These are phyloP conservation scores for Ceratina australensis DNA, from an alignment of 1,140 invertebrate species.

Conservation along the genomic window DNA sequence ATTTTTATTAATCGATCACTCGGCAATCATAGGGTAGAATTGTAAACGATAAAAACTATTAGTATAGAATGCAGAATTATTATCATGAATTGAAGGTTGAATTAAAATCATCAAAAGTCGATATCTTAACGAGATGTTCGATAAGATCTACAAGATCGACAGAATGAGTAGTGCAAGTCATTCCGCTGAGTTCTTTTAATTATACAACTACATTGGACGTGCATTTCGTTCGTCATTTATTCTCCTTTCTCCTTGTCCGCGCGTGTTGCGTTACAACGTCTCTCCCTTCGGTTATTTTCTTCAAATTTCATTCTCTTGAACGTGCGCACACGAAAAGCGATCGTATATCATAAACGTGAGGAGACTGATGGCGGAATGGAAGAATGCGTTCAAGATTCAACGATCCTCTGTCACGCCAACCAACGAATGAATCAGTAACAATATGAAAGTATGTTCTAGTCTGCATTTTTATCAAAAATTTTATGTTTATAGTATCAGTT, in stretches of 20 bases:
- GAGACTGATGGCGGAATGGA: too few relatives aligned
- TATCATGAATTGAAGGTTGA: too few relatives aligned
- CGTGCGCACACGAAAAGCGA: background rate
- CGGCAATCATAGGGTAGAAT: too few relatives aligned
- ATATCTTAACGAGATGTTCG: background rate
- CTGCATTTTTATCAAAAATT: too few relatives aligned
- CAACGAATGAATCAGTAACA: background rate
- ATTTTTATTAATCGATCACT: too few relatives aligned
- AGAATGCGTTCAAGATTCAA: conserved; percentile 4
- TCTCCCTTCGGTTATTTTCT: background rate
- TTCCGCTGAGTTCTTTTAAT: background rate
- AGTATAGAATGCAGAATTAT: too few relatives aligned
- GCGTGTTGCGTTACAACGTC: background rate
- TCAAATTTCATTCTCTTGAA: too few relatives aligned
- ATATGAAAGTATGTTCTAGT: too few relatives aligned
- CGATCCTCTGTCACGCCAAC: background rate
- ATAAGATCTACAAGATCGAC: background rate
- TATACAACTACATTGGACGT: background rate
- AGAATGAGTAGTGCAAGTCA: background rate
- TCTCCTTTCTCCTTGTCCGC: background rate
- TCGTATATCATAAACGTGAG: background rate
- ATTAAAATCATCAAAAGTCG: too few relatives aligned
- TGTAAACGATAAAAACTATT: too few relatives aligned
- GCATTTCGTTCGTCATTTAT: background rate
- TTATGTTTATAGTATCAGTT: too few relatives aligned